Evolutionary conservation across 2,888 invertebrate genomes (phyloP).

Genomic region (Macrophya annulata): DNA sequence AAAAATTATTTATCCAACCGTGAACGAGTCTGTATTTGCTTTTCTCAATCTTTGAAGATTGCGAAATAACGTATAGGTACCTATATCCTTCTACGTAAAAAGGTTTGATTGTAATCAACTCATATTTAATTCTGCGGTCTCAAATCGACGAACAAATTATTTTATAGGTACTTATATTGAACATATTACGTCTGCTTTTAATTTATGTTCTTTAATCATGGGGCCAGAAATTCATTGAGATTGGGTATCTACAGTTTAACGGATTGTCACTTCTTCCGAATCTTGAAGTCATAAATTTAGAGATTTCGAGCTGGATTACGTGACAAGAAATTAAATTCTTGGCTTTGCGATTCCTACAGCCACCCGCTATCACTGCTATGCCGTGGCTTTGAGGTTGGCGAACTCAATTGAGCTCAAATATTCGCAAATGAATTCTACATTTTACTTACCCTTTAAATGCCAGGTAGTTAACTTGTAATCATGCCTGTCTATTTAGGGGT

Average conservation of each 20-base stretch:
- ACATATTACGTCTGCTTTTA: not conserved
- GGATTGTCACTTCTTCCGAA: not conserved
- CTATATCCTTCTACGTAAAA: not conserved
- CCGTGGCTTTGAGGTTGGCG: slow-evolving; percentile 11
- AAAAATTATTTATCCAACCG: not conserved
- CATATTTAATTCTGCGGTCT: not conserved
- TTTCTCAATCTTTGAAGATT: too few species aligned
- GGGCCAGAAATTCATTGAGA: not conserved
- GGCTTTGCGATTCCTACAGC: slow-evolving; percentile 1
- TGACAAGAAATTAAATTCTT: slow-evolving; percentile 44
- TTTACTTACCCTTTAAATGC: slow-evolving; percentile 14
- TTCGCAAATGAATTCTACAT: slow-evolving; percentile 18
- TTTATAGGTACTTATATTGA: not conserved
- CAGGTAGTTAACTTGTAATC: not conserved
- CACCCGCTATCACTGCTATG: slow-evolving; percentile 14
- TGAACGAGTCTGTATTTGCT: slow-evolving; percentile 2
- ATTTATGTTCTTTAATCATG: not conserved
- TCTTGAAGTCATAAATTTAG: not conserved
- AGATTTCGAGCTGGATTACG: slow-evolving; percentile 2
- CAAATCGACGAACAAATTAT: not conserved
- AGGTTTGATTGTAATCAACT: not conserved
- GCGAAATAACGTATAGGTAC: not conserved
- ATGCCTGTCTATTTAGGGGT: not conserved
- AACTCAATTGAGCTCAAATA: slow-evolving; percentile 39
- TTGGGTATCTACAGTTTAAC: not conserved